These are phyloP conservation scores for Syrphus vitripennis DNA, from an alignment of 2,888 invertebrate genomes.

Conservation along the genomic window DNA sequence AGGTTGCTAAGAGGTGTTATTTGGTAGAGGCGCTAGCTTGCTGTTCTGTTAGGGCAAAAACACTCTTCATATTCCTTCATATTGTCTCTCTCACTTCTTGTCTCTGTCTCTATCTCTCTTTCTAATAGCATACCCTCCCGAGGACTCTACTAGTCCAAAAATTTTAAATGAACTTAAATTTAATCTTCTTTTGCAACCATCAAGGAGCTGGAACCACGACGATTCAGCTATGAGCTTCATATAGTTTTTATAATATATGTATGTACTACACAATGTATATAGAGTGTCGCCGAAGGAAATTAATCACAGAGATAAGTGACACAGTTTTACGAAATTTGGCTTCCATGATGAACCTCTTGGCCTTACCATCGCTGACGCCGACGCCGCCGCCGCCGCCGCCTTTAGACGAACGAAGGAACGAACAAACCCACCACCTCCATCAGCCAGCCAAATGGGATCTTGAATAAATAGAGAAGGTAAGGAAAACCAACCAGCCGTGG, in stretches of 20 bases:
- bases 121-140: neutral
- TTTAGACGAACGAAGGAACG: no score
- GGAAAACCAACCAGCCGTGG: constrained; percentile 53
- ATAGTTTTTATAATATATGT: neutral
- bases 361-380: neutral
- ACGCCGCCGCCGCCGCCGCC: neutral
- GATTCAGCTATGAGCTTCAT: neutral
- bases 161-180: constrained; percentile 71
- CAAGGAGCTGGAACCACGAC: constrained; percentile 43
- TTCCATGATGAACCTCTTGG: constrained; percentile 42
- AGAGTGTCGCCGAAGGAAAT: constrained; percentile 69
- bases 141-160: neutral
- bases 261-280: neutral
- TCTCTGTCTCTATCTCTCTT: no score
- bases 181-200: constrained; percentile 69
- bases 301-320: constrained; percentile 73
- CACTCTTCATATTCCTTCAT: constrained; percentile 25
- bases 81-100: neutral
- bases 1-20: neutral
- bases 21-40: neutral
- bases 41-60: neutral
- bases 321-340: constrained; percentile 62
- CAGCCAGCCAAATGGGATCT: constrained; percentile 1
- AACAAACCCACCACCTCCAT: neutral
- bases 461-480: constrained; percentile 38